Percentiles rank a stretch among this genome's conserved stretches.
These are phyloP conservation scores for Pilophorus perplexus DNA, from an alignment of 2,888 invertebrate species.

Conservation along the genomic window DNA sequence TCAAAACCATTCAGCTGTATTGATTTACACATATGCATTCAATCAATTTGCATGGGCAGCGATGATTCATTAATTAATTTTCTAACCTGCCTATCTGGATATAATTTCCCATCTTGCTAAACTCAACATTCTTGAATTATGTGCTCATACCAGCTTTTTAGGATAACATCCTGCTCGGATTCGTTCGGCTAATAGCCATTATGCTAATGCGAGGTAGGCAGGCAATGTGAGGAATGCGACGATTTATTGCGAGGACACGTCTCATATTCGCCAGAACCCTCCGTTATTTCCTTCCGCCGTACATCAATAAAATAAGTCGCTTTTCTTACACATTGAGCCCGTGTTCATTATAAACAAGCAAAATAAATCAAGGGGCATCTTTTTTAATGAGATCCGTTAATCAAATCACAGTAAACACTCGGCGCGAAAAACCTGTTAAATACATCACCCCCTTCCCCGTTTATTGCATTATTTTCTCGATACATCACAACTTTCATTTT, in stretches of 20 bases:
- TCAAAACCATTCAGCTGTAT: too few species aligned
- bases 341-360: conserved; percentile 6
- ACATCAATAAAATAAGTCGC: conserved; percentile 11
- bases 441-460: conserved; percentile 9
- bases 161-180: too few species aligned
- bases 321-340: not conserved
- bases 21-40: too few species aligned
- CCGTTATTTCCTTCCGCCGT: not conserved
- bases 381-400: conserved; percentile 18
- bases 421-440: conserved; percentile 19
- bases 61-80: too few species aligned
- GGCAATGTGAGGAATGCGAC: not conserved
- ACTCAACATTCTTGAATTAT: too few species aligned
- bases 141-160: too few species aligned
- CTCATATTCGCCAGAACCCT: not conserved
- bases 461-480: conserved; percentile 24
- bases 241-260: not conserved
- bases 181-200: too few species aligned
- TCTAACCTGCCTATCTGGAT: too few species aligned
- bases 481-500: conserved; percentile 3
- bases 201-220: too few species aligned
- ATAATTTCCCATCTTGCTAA: too few species aligned
- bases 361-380: conserved; percentile 6
- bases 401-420: conserved; percentile 20
- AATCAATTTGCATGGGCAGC: too few species aligned